Percentiles rank a stretch among this genome's conserved stretches.
These are phyloP conservation scores for Macroramphosus scolopax DNA, from an alignment of 2,797 vertebrate genomes.

Conservation along the genomic window DNA sequence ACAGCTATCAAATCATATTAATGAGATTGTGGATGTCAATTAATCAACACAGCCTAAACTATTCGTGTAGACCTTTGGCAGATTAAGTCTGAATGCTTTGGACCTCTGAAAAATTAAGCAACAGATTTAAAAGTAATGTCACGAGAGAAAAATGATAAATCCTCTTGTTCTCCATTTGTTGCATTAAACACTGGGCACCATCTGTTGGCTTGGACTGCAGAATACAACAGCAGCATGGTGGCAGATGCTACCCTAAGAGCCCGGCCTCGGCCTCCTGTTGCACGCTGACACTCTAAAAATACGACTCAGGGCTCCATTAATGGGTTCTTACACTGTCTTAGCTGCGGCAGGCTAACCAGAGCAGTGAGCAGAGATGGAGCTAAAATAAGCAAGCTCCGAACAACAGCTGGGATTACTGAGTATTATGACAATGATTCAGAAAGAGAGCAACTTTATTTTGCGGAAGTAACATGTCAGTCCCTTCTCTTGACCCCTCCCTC, in stretches of 20 bases:
- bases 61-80: conserved; percentile 14
- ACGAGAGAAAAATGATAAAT: conserved; percentile 65
- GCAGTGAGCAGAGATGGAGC: conserved; percentile 29
- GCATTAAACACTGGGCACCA: conserved; percentile 75
- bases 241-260: conserved; percentile 70
- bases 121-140: conserved; percentile 57
- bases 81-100: conserved; percentile 43
- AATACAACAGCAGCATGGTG: conserved; percentile 59
- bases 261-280: conserved; percentile 37
- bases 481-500: conserved; percentile 1
- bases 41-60: conserved; percentile 8
- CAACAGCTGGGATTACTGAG: conserved; percentile 41
- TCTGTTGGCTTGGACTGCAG: conserved; percentile 67
- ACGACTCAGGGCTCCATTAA: conserved; percentile 44
- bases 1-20: not conserved
- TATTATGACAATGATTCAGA: conserved; percentile 38
- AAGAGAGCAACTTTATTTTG: not conserved
- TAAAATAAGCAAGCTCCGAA: conserved; percentile 48
- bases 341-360: conserved; percentile 16
- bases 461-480: conserved; percentile 29
- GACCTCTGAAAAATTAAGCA: conserved; percentile 40
- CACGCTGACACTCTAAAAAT: conserved; percentile 63
- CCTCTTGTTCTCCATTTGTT: conserved; percentile 76
- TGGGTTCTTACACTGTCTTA: conserved; percentile 57
- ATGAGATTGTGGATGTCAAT: conserved; percentile 7